Conservation (phyloP, 2,797 vertebrate species). For the Acanthurus leucopareius region DNA sequence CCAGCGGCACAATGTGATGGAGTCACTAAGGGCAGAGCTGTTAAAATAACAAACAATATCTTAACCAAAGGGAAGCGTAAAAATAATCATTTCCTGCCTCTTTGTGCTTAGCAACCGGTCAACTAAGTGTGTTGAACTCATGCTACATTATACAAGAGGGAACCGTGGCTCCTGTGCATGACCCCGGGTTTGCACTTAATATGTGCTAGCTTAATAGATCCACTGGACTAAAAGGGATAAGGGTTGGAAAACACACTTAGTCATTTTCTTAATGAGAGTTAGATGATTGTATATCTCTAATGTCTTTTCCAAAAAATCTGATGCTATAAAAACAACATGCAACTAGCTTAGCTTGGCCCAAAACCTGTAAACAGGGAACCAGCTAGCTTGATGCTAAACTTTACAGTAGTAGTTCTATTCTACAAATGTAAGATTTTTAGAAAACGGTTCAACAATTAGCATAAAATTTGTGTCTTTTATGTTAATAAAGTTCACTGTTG, state of each 20-base stretch:
- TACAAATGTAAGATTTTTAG: background rate
- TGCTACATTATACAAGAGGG: conserved; percentile 9
- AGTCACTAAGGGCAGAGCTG: conserved; percentile 49
- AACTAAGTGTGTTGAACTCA: conserved; percentile 32
- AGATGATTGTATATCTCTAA: background rate
- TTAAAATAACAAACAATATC: conserved; percentile 68
- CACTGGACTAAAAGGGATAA: too few species aligned
- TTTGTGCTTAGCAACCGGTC: conserved; percentile 44
- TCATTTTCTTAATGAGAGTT: conserved; percentile 13
- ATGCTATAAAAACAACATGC: background rate
- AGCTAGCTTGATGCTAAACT: background rate
- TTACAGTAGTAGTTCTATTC: background rate
- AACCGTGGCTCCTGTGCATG: conserved; percentile 2
- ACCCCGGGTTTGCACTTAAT: conserved; percentile 2
- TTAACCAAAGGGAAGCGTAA: conserved; percentile 56
- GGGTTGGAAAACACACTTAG: too few species aligned
- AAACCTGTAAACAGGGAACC: background rate
- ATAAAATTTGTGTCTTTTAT: background rate
- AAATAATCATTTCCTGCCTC: conserved; percentile 48
- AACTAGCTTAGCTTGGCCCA: conserved; percentile 12
- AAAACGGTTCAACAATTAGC: background rate
- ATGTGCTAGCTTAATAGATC: conserved; percentile 3
- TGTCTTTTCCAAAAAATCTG: conserved; percentile 1
- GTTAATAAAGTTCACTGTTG: background rate
- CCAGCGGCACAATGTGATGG: conserved; percentile 37